phyloP scores from a whole-genome alignment of 2,797 vertebrate species.

The Clarias platycephalus region DNA sequence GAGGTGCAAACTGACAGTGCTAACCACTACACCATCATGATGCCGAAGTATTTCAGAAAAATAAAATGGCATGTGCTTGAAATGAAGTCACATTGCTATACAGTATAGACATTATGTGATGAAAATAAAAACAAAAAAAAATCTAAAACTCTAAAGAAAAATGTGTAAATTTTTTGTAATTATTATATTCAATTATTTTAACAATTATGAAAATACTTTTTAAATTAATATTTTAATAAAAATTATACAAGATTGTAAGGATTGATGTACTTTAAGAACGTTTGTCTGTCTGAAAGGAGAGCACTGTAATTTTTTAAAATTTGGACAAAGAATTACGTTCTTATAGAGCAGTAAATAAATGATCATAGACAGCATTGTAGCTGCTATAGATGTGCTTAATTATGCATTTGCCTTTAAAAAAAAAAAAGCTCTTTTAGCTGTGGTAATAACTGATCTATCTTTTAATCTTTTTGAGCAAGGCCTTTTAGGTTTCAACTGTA shows the following conservation, averaged over 20 bases:
- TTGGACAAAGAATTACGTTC: not conserved
- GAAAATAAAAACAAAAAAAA: not conserved
- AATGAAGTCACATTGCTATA: not conserved
- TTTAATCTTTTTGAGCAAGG: not conserved
- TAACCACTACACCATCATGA: not conserved
- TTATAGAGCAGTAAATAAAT: not conserved
- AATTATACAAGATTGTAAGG: no score
- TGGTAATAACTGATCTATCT: not conserved
- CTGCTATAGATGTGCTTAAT: not conserved
- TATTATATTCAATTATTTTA: not conserved
- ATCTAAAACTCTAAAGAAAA: not conserved
- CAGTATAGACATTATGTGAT: no score
- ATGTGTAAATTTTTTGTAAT: not conserved
- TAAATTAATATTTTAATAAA: not conserved
- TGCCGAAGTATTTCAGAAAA: not conserved
- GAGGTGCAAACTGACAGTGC: no score
- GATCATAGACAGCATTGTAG: not conserved
- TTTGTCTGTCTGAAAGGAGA: not conserved
- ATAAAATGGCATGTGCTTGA: not conserved
- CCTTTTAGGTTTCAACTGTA: not conserved
- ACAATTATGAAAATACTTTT: not conserved
- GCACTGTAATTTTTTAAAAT: not conserved
- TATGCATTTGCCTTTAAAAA: not conserved
- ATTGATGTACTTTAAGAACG: not conserved
- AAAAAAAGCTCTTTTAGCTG: not conserved